Conservation (phyloP, 2,888 invertebrate genomes). For the Neria commutata region DNA sequence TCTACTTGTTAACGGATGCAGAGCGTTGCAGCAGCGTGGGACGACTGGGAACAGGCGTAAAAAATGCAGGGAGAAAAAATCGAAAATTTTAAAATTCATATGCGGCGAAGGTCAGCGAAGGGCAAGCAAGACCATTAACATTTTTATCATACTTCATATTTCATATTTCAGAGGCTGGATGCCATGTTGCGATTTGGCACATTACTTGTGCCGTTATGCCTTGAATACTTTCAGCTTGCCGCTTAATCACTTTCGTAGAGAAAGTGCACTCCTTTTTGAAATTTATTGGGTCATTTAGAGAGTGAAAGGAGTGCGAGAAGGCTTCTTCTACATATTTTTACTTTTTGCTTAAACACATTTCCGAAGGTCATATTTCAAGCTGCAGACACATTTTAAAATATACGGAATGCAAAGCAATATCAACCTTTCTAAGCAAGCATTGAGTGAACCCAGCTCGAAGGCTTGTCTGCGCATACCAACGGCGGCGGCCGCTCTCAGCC, state of each 20-base stretch:
- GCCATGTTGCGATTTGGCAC: constrained; percentile 30
- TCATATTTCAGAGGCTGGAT: neutral
- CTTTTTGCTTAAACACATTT: too few species aligned
- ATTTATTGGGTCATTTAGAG: constrained; percentile 6
- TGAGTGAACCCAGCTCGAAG: too few species aligned
- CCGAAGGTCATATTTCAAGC: neutral
- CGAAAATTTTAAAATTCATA: constrained; percentile 49
- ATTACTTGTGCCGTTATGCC: neutral
- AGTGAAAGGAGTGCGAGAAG: too few species aligned
- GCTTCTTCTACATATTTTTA: too few species aligned
- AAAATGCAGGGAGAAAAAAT: constrained; percentile 26
- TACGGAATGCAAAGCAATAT: neutral
- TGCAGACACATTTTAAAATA: neutral
- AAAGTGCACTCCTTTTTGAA: neutral
- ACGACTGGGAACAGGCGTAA: constrained; percentile 9
- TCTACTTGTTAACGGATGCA: constrained; percentile 31
- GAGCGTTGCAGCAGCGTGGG: neutral
- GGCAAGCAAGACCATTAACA: constrained; percentile 26
- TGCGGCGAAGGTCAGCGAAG: constrained; percentile 42
- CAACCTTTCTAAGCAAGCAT: neutral
- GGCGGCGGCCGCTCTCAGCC: neutral
- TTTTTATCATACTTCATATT: constrained; percentile 40
- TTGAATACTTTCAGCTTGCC: neutral
- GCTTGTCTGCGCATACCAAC: too few species aligned
- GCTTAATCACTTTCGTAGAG: neutral